Conservation (phyloP, 1,140 invertebrate species). For the Polyergus mexicanus region DNA sequence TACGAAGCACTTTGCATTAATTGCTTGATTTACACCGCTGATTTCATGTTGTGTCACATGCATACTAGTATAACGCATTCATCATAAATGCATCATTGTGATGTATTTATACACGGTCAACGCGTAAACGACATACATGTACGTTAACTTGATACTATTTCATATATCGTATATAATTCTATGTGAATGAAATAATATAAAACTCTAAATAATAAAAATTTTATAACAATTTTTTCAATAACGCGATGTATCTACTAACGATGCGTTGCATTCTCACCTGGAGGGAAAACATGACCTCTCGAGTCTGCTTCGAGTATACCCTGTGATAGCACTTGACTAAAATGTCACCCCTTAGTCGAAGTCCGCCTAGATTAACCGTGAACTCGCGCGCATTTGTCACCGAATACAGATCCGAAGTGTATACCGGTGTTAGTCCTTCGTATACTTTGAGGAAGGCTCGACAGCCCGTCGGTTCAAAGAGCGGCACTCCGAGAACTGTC, state of each 20-base stretch:
- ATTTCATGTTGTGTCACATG: conserved; percentile 14
- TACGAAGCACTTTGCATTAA: conserved; percentile 38
- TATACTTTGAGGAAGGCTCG: conserved; percentile 94
- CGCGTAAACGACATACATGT: not conserved
- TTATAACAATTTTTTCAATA: not conserved
- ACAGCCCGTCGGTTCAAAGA: conserved; percentile 91
- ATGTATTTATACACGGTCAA: not conserved
- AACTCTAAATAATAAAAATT: not conserved
- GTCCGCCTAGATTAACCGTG: conserved; percentile 90
- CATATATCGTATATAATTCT: not conserved
- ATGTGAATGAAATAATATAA: not conserved
- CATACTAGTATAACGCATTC: not conserved
- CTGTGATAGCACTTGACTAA: conserved; percentile 96
- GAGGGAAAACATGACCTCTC: conserved; percentile 85
- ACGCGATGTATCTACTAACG: not conserved
- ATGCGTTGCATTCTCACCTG: conserved; percentile 79
- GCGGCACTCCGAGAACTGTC: conserved; percentile 93
- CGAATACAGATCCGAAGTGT: conserved; percentile 90
- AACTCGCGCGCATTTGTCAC: conserved; percentile 88
- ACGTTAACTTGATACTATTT: not conserved
- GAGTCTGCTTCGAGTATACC: conserved; percentile 84
- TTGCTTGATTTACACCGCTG: conserved; percentile 23
- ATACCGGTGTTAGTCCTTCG: conserved; percentile 95
- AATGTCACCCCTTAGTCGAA: conserved; percentile 95
- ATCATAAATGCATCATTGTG: conserved; percentile 24